phyloP scores from a whole-genome alignment of 2,888 invertebrate genomes.

The Junonia oenone region DNA sequence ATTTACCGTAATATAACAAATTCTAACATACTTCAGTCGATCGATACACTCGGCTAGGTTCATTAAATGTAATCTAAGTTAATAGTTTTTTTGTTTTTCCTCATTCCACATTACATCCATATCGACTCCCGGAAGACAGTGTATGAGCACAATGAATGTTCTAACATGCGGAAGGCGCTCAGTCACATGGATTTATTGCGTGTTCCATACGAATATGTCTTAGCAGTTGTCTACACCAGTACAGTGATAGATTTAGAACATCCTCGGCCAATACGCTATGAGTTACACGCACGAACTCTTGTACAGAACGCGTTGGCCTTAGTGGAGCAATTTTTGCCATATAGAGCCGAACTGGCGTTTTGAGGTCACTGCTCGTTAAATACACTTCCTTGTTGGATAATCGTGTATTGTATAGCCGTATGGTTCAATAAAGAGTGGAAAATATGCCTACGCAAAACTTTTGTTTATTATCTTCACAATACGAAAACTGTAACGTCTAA shows the following conservation, averaged over 20 bases:
- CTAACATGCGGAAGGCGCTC: slow-evolving; percentile 53
- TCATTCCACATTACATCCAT: slow-evolving; percentile 31
- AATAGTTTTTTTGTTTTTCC: slow-evolving; percentile 24
- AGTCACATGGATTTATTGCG: slow-evolving; percentile 41
- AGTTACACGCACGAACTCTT: slow-evolving; percentile 36
- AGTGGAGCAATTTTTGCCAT: slow-evolving; percentile 52
- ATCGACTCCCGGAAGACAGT: slow-evolving; percentile 44
- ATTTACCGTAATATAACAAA: background rate
- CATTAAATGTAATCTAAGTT: slow-evolving; percentile 8
- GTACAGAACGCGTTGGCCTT: slow-evolving; percentile 50
- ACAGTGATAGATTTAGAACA: slow-evolving; percentile 45
- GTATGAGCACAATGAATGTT: slow-evolving; percentile 37
- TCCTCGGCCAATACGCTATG: slow-evolving; percentile 32
- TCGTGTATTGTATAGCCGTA: background rate
- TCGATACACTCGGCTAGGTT: slow-evolving; percentile 1
- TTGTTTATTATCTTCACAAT: too few species aligned
- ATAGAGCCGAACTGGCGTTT: slow-evolving; percentile 37
- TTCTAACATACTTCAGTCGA: background rate
- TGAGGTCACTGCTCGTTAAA: slow-evolving; percentile 42
- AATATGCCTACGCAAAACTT: background rate
- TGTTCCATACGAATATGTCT: slow-evolving; percentile 29
- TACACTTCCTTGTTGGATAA: slow-evolving; percentile 42
- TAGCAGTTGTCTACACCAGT: slow-evolving; percentile 26
- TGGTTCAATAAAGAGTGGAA: background rate
- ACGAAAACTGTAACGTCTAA: too few species aligned